Conservation (phyloP, 2,797 vertebrate species). For the Aulostomus chinensis region DNA sequence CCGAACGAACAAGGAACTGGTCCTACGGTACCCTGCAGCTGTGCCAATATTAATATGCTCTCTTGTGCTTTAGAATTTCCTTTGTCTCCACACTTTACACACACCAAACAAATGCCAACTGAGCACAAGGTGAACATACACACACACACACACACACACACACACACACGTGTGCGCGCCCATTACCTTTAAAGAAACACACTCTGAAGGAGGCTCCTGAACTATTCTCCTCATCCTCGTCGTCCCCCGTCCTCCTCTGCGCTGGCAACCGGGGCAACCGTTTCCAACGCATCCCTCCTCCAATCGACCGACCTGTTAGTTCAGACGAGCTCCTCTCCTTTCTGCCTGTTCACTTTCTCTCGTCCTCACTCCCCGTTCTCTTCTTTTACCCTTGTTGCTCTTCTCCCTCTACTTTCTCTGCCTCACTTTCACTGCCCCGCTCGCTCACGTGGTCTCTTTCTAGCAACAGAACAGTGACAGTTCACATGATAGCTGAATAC, state of each 20-base stretch:
- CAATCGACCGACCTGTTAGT: too few relatives aligned
- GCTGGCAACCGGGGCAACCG: conserved; percentile 37
- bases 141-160: conserved; percentile 6
- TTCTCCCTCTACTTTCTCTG: neutral
- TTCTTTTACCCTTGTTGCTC: neutral
- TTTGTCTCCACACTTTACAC: too few relatives aligned
- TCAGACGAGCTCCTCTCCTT: neutral
- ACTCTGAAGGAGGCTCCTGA: conserved; percentile 36
- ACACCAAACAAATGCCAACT: too few relatives aligned
- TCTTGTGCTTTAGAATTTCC: too few relatives aligned
- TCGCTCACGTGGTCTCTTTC: conserved; percentile 31
- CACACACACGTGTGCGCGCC: neutral
- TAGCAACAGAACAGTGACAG: conserved; percentile 20
- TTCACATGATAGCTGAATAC: conserved; percentile 19
- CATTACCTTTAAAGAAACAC: conserved; percentile 45
- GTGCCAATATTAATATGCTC: too few relatives aligned
- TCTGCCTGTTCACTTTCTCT: conserved; percentile 3
- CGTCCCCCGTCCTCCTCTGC: conserved; percentile 2
- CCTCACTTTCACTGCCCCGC: neutral
- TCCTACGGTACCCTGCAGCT: too few relatives aligned
- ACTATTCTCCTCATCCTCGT: conserved; percentile 27
- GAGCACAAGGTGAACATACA: neutral
- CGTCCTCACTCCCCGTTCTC: conserved; percentile 3
- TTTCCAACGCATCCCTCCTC: conserved; percentile 52
- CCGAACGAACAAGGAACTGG: too few relatives aligned